Conservation (phyloP, 2,113 vertebrate genomes). For the Tetraodon nigroviridis region DNA sequence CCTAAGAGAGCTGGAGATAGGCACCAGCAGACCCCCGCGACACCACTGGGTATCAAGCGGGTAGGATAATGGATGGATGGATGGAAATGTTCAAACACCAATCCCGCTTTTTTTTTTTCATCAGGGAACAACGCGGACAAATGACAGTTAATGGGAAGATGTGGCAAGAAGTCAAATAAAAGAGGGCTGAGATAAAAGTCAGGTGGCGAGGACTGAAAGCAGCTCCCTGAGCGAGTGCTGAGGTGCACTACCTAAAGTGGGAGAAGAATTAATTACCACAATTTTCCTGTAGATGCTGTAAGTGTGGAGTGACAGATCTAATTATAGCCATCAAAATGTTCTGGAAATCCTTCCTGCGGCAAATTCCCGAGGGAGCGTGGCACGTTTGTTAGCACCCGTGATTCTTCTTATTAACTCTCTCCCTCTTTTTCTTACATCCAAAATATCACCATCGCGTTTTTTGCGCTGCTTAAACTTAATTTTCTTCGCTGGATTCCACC, state of each 20-base stretch:
- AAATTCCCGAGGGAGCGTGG: conserved; percentile 35
- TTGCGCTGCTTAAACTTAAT: conserved; percentile 13
- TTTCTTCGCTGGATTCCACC: conserved; percentile 24
- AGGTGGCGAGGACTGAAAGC: no score
- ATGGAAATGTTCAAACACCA: no score
- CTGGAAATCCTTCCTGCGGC: conserved; percentile 50
- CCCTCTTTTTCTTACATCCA: not conserved
- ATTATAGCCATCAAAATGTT: conserved; percentile 64
- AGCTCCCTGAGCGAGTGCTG: not conserved
- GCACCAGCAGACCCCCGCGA: no score
- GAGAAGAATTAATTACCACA: conserved; percentile 31
- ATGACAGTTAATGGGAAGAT: no score
- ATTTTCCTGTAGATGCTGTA: conserved; percentile 22
- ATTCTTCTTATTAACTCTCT: conserved; percentile 40
- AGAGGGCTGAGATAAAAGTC: no score
- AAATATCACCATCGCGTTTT: not conserved
- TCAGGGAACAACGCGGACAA: no score
- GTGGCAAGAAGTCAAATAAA: no score
- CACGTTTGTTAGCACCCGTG: conserved; percentile 41
- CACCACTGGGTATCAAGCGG: no score
- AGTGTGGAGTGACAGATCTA: conserved; percentile 60
- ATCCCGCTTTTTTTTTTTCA: no score
- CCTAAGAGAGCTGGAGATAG: no score
- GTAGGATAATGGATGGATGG: no score
- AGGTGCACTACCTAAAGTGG: conserved; percentile 8